Conservation (phyloP, 2,888 invertebrate genomes). For the Lasius platythorax region DNA sequence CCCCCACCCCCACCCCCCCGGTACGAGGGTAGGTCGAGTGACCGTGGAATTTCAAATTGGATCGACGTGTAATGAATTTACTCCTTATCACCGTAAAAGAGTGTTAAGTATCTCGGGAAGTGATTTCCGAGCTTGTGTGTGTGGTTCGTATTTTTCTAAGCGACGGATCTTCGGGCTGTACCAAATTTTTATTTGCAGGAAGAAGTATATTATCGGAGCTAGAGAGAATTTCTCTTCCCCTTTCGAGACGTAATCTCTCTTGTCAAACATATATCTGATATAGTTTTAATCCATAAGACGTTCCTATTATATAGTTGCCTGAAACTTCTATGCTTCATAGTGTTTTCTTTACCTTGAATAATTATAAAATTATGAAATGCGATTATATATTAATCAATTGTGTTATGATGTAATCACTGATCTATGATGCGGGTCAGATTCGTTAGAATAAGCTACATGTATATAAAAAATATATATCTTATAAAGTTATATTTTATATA, state of each 20-base stretch:
- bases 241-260: not conserved
- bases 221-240: not conserved
- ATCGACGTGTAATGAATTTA: constrained; percentile 22
- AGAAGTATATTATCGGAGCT: not conserved
- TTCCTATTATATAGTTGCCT: not conserved
- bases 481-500: no score
- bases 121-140: not conserved
- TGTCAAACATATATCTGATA: not conserved
- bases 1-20: no score
- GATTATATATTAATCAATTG: not conserved
- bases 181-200: not conserved
- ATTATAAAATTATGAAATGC: no score
- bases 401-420: no score
- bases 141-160: not conserved
- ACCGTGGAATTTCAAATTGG: constrained; percentile 62
- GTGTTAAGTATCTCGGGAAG: not conserved
- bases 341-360: no score
- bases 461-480: no score
- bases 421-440: no score
- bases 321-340: not conserved
- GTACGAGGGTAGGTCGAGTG: constrained; percentile 41
- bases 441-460: no score
- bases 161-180: not conserved
- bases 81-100: not conserved
- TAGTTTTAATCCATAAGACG: not conserved